Conservation (phyloP, 2,888 invertebrate genomes). For the Limnephilus marmoratus region DNA sequence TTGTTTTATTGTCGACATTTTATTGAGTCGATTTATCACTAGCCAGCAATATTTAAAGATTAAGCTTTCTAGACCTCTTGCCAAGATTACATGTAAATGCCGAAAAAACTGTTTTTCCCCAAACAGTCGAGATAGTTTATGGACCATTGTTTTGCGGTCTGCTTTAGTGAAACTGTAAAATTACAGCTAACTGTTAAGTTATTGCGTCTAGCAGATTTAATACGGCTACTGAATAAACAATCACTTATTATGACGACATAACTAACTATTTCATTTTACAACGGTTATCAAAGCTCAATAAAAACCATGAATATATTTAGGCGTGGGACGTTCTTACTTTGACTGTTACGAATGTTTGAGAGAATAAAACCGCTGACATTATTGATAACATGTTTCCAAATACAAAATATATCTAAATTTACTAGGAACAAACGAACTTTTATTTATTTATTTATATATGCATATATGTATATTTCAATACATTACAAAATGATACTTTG, state of each 20-base stretch:
- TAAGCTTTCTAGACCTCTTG: not conserved
- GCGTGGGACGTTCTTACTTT: not conserved
- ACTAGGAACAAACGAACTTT: no score
- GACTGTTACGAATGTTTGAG: not conserved
- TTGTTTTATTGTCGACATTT: not conserved
- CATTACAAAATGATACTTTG: no score
- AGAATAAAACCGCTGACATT: not conserved
- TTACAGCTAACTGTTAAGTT: conserved; percentile 13
- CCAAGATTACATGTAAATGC: not conserved
- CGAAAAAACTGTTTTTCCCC: not conserved
- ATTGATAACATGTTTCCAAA: no score
- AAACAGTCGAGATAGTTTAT: conserved; percentile 23
- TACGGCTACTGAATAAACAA: conserved; percentile 4
- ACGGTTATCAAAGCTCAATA: not conserved
- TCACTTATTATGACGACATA: not conserved
- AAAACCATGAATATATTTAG: not conserved
- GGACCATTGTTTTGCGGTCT: conserved; percentile 1
- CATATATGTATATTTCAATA: no score
- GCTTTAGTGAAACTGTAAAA: conserved; percentile 22
- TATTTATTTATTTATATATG: no score
- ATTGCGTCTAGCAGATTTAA: not conserved
- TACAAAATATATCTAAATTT: no score
- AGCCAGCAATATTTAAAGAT: not conserved
- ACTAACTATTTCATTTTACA: not conserved
- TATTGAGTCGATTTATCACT: not conserved